phyloP scores from a whole-genome alignment of 1,140 invertebrate genomes.

The Hirudo medicinalis region DNA sequence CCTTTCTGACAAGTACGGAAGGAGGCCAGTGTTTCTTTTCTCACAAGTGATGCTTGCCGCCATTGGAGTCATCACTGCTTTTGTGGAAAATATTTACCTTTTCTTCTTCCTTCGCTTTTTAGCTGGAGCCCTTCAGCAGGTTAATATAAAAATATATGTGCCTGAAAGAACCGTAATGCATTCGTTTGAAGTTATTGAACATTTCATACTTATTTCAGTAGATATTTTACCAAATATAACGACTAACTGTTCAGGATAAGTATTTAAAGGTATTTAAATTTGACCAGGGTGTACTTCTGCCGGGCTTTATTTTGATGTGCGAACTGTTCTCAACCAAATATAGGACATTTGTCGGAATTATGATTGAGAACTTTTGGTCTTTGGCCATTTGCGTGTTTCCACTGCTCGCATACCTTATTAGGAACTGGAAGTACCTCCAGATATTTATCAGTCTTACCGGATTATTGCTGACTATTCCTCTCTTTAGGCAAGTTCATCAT shows the following conservation, averaged over 20 bases:
- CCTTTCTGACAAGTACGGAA: conserved; percentile 58
- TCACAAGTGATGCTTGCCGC: conserved; percentile 36
- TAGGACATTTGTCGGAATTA: conserved; percentile 38
- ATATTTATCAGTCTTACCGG: conserved; percentile 32
- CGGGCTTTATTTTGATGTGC: conserved; percentile 31
- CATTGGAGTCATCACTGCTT: conserved; percentile 30
- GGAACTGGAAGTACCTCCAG: conserved; percentile 41
- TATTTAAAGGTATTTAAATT: not conserved
- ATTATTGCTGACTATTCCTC: conserved; percentile 29
- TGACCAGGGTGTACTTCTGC: conserved; percentile 24
- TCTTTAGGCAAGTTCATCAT: conserved; percentile 32
- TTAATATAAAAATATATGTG: conserved; percentile 20
- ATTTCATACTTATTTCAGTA: not conserved
- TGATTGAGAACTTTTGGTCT: conserved; percentile 42
- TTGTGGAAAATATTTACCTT: conserved; percentile 29
- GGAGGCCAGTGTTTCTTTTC: conserved; percentile 30
- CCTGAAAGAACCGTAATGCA: not conserved
- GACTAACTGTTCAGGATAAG: not conserved
- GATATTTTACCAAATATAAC: not conserved
- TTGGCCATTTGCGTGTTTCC: conserved; percentile 36
- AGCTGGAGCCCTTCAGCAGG: conserved; percentile 35
- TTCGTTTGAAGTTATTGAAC: not conserved
- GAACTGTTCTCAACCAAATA: conserved; percentile 40
- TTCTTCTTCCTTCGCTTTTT: conserved; percentile 35
- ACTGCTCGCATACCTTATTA: conserved; percentile 35